phyloP scores from a whole-genome alignment of 2,797 vertebrate genomes.

The Poecilia velifera region DNA sequence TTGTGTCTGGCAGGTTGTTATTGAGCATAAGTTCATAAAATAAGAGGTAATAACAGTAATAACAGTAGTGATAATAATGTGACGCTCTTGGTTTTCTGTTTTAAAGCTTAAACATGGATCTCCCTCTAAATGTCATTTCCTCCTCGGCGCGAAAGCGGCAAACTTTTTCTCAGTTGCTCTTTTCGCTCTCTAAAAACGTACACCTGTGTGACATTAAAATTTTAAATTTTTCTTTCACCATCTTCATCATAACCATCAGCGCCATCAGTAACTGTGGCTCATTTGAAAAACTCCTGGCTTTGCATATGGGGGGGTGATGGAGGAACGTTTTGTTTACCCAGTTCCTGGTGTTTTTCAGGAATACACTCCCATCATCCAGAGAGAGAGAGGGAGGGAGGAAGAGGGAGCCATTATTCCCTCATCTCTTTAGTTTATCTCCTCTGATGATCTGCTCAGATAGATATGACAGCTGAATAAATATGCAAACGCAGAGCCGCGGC shows the following conservation, averaged over 20 bases:
- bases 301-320: constrained; percentile 18
- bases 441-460: constrained; percentile 83
- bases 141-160: too few relatives aligned
- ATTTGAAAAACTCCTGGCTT: constrained; percentile 55
- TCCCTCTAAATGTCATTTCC: too few relatives aligned
- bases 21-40: too few relatives aligned
- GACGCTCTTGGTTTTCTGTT: too few relatives aligned
- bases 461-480: constrained; percentile 85
- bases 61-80: too few relatives aligned
- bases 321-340: constrained; percentile 68
- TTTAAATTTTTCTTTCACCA: not conserved
- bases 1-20: too few relatives aligned
- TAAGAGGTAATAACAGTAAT: too few relatives aligned
- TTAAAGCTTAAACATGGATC: too few relatives aligned
- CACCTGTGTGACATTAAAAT: too few relatives aligned
- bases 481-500: constrained; percentile 71
- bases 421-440: constrained; percentile 81
- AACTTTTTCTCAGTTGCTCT: too few relatives aligned
- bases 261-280: constrained; percentile 63
- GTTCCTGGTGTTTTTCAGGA: constrained; percentile 74
- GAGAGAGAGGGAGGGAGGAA: constrained; percentile 37
- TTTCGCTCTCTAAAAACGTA: too few relatives aligned
- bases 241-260: constrained; percentile 69
- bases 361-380: constrained; percentile 67
- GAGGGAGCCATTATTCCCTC: constrained; percentile 78